Conservation (phyloP, 2,888 invertebrate genomes). For the Polymixis flavicincta region DNA sequence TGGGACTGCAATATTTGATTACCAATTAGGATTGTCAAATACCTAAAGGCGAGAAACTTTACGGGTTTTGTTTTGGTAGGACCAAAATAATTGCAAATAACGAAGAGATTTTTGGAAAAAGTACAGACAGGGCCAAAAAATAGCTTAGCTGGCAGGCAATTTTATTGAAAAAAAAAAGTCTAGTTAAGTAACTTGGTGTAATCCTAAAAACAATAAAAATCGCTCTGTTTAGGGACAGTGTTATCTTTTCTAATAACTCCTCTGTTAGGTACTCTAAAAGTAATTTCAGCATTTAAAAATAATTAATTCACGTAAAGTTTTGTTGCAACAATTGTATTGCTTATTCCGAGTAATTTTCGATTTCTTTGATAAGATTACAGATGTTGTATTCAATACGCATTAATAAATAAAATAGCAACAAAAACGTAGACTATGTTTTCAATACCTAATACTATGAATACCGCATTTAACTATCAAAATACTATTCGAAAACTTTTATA, state of each 20-base stretch:
- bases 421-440: not conserved
- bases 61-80: not conserved
- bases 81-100: not conserved
- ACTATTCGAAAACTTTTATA: not conserved
- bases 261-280: not conserved
- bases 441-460: not conserved
- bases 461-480: not conserved
- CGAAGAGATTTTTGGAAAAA: not conserved
- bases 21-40: constrained; percentile 9
- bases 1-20: constrained; percentile 1
- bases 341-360: no score
- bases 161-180: no score
- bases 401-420: not conserved
- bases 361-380: not conserved
- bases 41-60: not conserved
- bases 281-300: not conserved
- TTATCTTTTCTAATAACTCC: not conserved
- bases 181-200: not conserved
- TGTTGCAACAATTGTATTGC: not conserved
- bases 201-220: not conserved
- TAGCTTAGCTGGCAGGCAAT: not conserved
- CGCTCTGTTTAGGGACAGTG: not conserved
- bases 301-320: not conserved
- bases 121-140: no score
- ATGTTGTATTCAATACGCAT: not conserved